Conservation (phyloP, 2,113 vertebrate genomes). For the Anoura caudifer region DNA sequence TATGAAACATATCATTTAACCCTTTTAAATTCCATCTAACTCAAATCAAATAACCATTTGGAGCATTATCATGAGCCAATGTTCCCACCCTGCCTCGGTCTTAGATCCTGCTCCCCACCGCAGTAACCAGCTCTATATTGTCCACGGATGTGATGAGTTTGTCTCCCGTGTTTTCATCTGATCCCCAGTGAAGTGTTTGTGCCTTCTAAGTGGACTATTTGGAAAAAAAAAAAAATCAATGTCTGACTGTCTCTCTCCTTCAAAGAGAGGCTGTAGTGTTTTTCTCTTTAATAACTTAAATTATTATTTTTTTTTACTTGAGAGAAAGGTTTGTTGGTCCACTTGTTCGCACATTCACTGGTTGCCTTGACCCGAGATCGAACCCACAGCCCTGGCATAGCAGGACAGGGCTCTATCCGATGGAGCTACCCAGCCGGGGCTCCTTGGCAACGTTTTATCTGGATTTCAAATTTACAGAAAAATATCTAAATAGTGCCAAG, state of each 20-base stretch:
- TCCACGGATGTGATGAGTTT: background rate
- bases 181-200: background rate
- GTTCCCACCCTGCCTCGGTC: background rate
- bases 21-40: background rate
- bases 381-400: no score
- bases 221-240: background rate
- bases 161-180: background rate
- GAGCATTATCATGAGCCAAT: no score
- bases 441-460: slow-evolving; percentile 1
- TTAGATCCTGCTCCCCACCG: background rate
- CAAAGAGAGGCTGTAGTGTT: background rate
- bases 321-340: no score
- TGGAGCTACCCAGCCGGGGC: no score
- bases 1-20: background rate
- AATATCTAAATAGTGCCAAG: background rate
- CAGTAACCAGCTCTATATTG: background rate
- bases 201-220: background rate
- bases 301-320: no score
- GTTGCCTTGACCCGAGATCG: no score
- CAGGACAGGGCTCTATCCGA: no score
- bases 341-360: no score
- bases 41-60: background rate
- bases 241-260: background rate
- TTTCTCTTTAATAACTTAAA: background rate
- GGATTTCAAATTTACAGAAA: background rate